Percentiles rank a stretch among this genome's conserved stretches.
These are phyloP conservation scores for Drosophila busckii DNA, from an alignment of 1,140 invertebrate genomes.

Conservation along the genomic window DNA sequence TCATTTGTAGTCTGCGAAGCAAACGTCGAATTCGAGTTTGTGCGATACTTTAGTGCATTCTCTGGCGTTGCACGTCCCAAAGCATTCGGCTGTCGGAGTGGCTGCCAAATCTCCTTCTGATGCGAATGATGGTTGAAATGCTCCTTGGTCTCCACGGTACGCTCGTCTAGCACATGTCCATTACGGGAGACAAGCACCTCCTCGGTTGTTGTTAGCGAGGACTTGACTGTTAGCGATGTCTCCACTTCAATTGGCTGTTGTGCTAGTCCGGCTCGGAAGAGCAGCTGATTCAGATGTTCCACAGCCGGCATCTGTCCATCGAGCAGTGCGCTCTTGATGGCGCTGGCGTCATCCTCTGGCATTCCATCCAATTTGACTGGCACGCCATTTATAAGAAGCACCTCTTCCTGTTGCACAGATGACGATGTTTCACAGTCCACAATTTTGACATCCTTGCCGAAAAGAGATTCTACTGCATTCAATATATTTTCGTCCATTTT, in stretches of 20 bases:
- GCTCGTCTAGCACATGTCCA: constrained; percentile 85
- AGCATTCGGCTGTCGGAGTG: constrained; percentile 67
- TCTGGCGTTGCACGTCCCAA: constrained; percentile 50
- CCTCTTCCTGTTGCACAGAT: constrained; percentile 86
- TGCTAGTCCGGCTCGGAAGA: constrained; percentile 84
- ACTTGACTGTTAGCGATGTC: constrained; percentile 86
- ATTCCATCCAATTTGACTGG: constrained; percentile 83
- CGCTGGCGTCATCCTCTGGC: constrained; percentile 82
- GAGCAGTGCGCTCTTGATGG: constrained; percentile 85
- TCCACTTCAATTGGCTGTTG: constrained; percentile 86
- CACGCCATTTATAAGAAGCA: constrained; percentile 87
- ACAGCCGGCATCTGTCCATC: constrained; percentile 86
- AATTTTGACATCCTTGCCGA: constrained; percentile 87
- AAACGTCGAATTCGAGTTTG: constrained; percentile 53
- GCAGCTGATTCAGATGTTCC: constrained; percentile 86
- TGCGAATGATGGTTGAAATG: constrained; percentile 86
- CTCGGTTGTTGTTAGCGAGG: constrained; percentile 86
- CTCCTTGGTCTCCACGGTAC: constrained; percentile 86
- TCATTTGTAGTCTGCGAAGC: constrained; percentile 40
- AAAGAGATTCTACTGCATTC: constrained; percentile 87
- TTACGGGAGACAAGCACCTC: constrained; percentile 85
- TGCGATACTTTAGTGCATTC: constrained; percentile 53
- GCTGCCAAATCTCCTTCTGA: constrained; percentile 86
- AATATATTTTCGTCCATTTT: constrained; percentile 88
- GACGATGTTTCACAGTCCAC: constrained; percentile 88